Conservation (phyloP, 2,113 vertebrate genomes). For the Eulemur rufifrons region DNA sequence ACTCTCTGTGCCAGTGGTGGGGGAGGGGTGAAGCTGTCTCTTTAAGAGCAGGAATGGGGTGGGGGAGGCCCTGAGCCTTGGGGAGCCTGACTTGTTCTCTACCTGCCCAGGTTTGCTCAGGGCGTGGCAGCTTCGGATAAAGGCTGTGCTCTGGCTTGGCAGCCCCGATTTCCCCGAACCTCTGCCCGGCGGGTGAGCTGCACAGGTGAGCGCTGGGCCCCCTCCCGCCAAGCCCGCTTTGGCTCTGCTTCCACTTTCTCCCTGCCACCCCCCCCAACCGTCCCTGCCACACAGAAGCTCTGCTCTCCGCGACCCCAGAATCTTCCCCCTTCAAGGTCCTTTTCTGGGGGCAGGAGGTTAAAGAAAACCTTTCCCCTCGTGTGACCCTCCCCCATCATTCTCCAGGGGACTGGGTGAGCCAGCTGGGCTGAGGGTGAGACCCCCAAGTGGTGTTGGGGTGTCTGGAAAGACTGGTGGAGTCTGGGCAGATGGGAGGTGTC, state of each 20-base stretch:
- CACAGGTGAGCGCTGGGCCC: constrained; percentile 60
- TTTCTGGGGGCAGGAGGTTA: neutral
- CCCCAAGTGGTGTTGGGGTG: neutral
- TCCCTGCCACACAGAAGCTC: neutral
- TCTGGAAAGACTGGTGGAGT: too few relatives aligned
- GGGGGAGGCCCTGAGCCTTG: constrained; percentile 19
- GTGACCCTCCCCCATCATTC: neutral
- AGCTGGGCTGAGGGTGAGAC: neutral
- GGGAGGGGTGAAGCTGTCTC: constrained; percentile 50
- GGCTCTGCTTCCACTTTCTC: neutral
- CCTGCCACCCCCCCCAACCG: too few relatives aligned
- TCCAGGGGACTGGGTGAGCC: neutral
- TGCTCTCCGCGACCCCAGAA: neutral
- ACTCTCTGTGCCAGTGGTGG: neutral
- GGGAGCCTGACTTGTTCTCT: constrained; percentile 54
- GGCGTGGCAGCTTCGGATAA: constrained; percentile 66
- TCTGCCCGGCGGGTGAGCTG: neutral
- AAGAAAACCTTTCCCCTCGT: neutral
- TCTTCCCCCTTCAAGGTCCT: neutral
- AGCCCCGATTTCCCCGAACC: neutral
- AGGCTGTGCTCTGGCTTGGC: neutral
- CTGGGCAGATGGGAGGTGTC: neutral
- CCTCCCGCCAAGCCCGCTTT: neutral
- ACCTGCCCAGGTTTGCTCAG: constrained; percentile 77
- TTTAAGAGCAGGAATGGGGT: constrained; percentile 71